Conservation (phyloP, 2,888 invertebrate species). For the Dolichopus griseipennis region DNA sequence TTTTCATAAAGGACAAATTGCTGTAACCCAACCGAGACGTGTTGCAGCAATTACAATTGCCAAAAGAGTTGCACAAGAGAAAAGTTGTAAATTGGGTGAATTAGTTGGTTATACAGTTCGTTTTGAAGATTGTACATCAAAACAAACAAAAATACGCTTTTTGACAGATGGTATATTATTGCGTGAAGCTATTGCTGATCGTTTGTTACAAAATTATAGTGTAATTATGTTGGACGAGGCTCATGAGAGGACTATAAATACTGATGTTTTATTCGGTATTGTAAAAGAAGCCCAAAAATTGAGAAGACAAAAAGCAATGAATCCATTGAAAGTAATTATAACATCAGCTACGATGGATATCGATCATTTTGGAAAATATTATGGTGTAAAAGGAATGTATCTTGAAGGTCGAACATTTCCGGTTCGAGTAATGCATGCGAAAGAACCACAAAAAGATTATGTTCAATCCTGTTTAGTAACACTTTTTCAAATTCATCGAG, state of each 20-base stretch:
- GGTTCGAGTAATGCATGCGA: constrained; percentile 64
- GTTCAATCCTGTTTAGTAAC: constrained; percentile 74
- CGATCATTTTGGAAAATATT: constrained; percentile 83
- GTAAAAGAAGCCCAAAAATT: constrained; percentile 77
- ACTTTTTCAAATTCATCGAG: constrained; percentile 79
- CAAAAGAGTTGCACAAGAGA: constrained; percentile 81
- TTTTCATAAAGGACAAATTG: constrained; percentile 61
- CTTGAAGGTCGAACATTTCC: constrained; percentile 83
- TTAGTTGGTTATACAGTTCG: constrained; percentile 73
- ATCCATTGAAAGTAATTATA: constrained; percentile 66
- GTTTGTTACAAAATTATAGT: constrained; percentile 64
- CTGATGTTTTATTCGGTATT: constrained; percentile 88
- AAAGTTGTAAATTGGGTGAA: constrained; percentile 61
- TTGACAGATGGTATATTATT: constrained; percentile 92
- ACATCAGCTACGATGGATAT: constrained; percentile 98
- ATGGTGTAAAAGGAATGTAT: constrained; percentile 79
- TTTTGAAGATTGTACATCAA: constrained; percentile 80
- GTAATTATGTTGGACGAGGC: constrained; percentile 88
- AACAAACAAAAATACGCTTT: constrained; percentile 77
- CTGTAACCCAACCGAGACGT: constrained; percentile 83
- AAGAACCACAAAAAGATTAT: constrained; percentile 71
- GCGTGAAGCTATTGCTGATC: constrained; percentile 78
- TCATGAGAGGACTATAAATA: constrained; percentile 89
- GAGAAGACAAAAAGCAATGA: constrained; percentile 48
- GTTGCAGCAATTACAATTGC: constrained; percentile 92